Evolutionary conservation across 2,113 vertebrate species (phyloP).

Genomic region (Rhinichthys klamathensis): DNA sequence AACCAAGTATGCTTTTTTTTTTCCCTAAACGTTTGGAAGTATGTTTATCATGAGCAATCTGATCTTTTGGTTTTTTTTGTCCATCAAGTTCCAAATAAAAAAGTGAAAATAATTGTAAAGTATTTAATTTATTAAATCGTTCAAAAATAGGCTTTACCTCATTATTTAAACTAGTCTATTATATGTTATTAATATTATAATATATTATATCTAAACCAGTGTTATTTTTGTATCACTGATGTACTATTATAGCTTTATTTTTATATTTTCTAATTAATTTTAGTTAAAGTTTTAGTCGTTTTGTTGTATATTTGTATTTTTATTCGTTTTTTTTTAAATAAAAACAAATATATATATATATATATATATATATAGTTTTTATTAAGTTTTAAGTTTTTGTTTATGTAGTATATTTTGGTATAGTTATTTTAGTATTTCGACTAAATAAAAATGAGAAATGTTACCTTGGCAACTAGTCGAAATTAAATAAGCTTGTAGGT

Average conservation of each 20-base stretch:
- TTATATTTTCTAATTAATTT: too few relatives aligned
- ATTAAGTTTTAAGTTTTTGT: background rate
- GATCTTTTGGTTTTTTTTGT: background rate
- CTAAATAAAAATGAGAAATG: background rate
- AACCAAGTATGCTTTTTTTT: conserved; percentile 76
- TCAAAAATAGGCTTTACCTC: background rate
- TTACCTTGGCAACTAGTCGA: background rate
- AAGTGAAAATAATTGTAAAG: background rate
- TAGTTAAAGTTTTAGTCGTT: too few relatives aligned
- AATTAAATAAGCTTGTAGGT: too few relatives aligned
- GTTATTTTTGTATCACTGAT: background rate
- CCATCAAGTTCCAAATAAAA: background rate
- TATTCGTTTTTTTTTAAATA: too few relatives aligned
- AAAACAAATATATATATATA: too few relatives aligned
- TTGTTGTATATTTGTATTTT: too few relatives aligned
- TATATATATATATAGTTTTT: background rate
- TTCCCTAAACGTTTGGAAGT: background rate
- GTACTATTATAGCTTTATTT: background rate
- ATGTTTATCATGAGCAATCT: background rate
- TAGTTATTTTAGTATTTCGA: background rate
- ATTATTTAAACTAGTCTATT: background rate
- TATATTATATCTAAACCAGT: background rate
- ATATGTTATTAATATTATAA: too few relatives aligned
- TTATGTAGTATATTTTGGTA: background rate
- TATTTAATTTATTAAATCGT: background rate